Evolutionary conservation across 2,797 vertebrate species (phyloP).

Genomic region (Gila robusta): DNA sequence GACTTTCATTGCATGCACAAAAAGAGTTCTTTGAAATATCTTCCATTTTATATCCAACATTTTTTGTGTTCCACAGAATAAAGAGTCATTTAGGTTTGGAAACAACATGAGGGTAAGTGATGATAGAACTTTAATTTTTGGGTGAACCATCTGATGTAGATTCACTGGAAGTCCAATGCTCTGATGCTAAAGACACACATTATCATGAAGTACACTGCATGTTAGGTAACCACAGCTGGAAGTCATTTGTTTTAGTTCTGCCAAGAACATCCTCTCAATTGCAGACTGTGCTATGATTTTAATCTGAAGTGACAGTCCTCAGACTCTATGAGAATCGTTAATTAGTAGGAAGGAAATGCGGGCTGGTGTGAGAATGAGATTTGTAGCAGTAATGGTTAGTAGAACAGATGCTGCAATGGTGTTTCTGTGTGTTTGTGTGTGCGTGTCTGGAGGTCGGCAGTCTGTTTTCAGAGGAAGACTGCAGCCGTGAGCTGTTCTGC

Average conservation of each 20-base stretch:
- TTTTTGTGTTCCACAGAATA: neutral
- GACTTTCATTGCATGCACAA: neutral
- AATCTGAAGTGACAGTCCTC: conserved; percentile 5
- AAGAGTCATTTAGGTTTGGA: neutral
- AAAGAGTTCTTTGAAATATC: neutral
- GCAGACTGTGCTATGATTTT: neutral
- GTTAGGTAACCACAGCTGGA: conserved; percentile 7
- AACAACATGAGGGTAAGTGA: neutral
- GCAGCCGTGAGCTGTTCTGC: conserved; percentile 30
- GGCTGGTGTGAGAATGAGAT: conserved; percentile 16
- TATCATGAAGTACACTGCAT: neutral
- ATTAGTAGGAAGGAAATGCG: conserved; percentile 24
- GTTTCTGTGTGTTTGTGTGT: conserved; percentile 6
- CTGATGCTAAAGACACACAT: conserved; percentile 3
- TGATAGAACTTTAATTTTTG: neutral
- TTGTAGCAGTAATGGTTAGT: conserved; percentile 12
- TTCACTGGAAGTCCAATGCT: conserved; percentile 16
- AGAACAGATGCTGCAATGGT: conserved; percentile 5
- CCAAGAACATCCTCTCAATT: neutral
- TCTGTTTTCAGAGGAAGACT: conserved; percentile 15
- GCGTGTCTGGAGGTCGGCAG: neutral
- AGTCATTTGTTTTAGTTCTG: conserved; percentile 22
- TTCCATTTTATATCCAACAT: neutral
- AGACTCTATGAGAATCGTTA: conserved; percentile 1
- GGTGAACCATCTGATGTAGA: neutral